These are phyloP conservation scores for Tenebrio molitor DNA, from an alignment of 1,140 invertebrate species.

Conservation along the genomic window DNA sequence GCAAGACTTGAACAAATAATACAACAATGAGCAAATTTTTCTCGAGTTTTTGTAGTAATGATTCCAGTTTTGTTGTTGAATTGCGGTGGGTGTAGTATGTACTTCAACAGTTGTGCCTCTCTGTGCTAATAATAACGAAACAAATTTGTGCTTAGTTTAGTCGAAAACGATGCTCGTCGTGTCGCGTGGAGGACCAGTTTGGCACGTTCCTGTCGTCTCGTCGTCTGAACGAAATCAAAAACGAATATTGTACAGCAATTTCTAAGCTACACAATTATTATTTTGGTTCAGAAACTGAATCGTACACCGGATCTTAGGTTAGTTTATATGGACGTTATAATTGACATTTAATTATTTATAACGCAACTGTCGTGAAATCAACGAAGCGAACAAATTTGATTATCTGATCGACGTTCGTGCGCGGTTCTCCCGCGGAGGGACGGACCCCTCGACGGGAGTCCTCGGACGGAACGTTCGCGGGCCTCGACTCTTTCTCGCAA, in stretches of 20 bases:
- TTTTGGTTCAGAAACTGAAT: slow-evolving; percentile 50
- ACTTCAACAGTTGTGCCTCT: slow-evolving; percentile 40
- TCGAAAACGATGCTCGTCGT: too few relatives aligned
- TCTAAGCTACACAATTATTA: slow-evolving; percentile 61
- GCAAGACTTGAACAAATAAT: slow-evolving; percentile 57
- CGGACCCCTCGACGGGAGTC: too few relatives aligned
- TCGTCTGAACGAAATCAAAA: slow-evolving; percentile 25
- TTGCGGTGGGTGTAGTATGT: slow-evolving; percentile 39
- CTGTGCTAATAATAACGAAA: slow-evolving; percentile 50
- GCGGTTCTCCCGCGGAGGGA: too few relatives aligned
- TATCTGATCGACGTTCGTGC: not conserved
- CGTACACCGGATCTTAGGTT: slow-evolving; percentile 56
- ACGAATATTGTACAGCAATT: slow-evolving; percentile 57
- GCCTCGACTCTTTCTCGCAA: slow-evolving; percentile 18
- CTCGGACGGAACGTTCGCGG: too few relatives aligned
- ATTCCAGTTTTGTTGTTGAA: slow-evolving; percentile 42
- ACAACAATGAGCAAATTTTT: slow-evolving; percentile 61
- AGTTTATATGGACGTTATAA: slow-evolving; percentile 61
- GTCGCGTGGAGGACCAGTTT: slow-evolving; percentile 40
- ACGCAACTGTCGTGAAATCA: slow-evolving; percentile 16
- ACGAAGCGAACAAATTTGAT: slow-evolving; percentile 20
- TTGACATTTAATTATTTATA: slow-evolving; percentile 61
- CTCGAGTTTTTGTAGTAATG: slow-evolving; percentile 21
- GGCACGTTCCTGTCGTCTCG: slow-evolving; percentile 44
- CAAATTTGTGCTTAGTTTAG: slow-evolving; percentile 16